A percentile compares a stretch with the other conserved stretches of the same genome.
phyloP scores from a whole-genome alignment of 2,113 vertebrate genomes.

The Alosa alosa region DNA sequence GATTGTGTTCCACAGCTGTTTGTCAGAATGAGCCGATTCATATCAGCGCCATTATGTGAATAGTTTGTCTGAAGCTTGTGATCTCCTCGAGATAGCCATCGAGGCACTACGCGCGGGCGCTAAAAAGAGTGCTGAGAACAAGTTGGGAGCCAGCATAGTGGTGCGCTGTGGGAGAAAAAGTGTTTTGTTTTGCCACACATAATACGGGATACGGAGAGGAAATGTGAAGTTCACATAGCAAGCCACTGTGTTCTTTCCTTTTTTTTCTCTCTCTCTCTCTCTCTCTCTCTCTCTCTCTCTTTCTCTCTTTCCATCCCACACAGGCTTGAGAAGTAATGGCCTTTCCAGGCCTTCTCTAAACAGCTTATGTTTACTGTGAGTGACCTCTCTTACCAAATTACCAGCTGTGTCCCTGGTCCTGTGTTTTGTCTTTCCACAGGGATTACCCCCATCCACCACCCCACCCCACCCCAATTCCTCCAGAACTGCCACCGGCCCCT shows the following conservation, averaged over 20 bases:
- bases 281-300: conserved; percentile 21
- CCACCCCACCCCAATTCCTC: conserved; percentile 5
- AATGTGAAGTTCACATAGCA: conserved; percentile 64
- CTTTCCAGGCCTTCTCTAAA: conserved; percentile 71
- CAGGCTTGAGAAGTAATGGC: conserved; percentile 65
- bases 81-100: conserved; percentile 36
- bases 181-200: conserved; percentile 55
- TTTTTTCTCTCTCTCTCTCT: conserved; percentile 50
- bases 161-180: conserved; percentile 56
- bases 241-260: conserved; percentile 37
- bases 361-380: conserved; percentile 71
- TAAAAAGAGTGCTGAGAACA: neutral
- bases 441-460: conserved; percentile 37
- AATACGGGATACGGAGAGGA: conserved; percentile 64
- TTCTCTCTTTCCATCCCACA: conserved; percentile 58
- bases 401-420: conserved; percentile 69
- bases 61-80: conserved; percentile 23
- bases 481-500: neutral
- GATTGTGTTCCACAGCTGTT: neutral
- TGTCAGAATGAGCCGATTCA: conserved; percentile 40
- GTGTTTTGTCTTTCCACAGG: conserved; percentile 68
- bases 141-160: conserved; percentile 34
- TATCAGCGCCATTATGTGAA: conserved; percentile 32
- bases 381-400: conserved; percentile 73
- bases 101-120: conserved; percentile 28